Conservation (phyloP, 2,113 vertebrate species). For the Crypturellus undulatus region DNA sequence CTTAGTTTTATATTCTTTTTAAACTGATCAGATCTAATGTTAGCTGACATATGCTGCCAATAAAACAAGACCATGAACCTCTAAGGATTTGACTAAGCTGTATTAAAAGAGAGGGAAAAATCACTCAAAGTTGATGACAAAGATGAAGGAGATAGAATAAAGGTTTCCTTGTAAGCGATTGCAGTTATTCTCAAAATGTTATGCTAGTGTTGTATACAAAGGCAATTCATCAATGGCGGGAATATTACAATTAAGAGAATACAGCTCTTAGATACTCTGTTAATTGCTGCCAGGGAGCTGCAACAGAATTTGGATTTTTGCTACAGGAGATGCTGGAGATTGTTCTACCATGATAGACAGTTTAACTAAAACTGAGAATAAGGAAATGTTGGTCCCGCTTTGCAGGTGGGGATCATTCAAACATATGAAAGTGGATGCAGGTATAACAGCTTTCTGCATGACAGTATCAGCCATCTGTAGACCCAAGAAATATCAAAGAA, state of each 20-base stretch:
- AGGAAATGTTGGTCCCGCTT: background rate
- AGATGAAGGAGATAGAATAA: background rate
- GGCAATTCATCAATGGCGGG: background rate
- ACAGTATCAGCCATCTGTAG: background rate
- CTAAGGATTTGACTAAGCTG: background rate
- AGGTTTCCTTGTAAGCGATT: background rate
- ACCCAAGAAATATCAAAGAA: background rate
- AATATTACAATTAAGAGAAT: background rate
- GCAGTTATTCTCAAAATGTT: background rate
- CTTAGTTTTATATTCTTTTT: background rate
- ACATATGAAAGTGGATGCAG: background rate
- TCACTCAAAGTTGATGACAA: background rate
- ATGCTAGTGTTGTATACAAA: background rate
- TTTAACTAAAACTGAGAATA: background rate
- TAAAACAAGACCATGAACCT: background rate
- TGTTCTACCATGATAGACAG: background rate
- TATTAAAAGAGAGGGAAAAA: background rate
- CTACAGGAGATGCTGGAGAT: background rate
- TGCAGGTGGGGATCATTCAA: background rate
- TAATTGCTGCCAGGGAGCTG: background rate
- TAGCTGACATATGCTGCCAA: background rate
- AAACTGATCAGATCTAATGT: background rate
- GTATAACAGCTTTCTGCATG: background rate
- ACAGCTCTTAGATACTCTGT: background rate
- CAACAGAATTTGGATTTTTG: background rate